Evolutionary conservation across 2,797 vertebrate genomes (phyloP).

Genomic region (Lagocephalus sceleratus): DNA sequence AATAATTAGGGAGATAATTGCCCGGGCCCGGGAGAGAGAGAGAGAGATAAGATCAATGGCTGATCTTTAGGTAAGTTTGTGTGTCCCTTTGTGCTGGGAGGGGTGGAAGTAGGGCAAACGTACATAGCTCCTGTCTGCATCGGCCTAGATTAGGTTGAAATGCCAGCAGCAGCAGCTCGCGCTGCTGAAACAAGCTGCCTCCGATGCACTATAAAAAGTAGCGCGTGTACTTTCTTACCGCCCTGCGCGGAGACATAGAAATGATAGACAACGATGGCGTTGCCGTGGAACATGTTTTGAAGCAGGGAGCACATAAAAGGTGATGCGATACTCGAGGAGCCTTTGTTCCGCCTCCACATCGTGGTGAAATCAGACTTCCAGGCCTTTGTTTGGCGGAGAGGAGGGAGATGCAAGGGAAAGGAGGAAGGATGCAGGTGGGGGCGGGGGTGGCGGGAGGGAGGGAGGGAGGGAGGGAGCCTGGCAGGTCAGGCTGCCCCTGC

Average conservation of each 20-base stretch:
- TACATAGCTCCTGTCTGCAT: conserved; percentile 13
- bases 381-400: conserved; percentile 47
- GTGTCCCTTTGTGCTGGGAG: conserved; percentile 24
- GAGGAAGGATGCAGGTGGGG: conserved; percentile 30
- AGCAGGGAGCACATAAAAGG: conserved; percentile 38
- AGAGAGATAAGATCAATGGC: conserved; percentile 67
- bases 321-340: conserved; percentile 13
- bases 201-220: neutral
- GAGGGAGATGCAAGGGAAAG: conserved; percentile 30
- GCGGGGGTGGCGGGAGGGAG: neutral
- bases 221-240: neutral
- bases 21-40: conserved; percentile 48
- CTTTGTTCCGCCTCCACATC: conserved; percentile 55
- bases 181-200: neutral
- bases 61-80: conserved; percentile 49
- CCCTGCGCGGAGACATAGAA: conserved; percentile 9
- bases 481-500: conserved; percentile 66
- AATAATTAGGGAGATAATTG: conserved; percentile 79
- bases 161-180: neutral
- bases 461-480: conserved; percentile 4
- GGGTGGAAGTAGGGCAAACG: conserved; percentile 28
- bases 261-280: neutral
- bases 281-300: conserved; percentile 25
- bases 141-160: conserved; percentile 8
- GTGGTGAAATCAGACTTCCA: conserved; percentile 35